These are phyloP conservation scores for Proctacanthus coquilletti DNA, from an alignment of 1,140 invertebrate genomes.

Conservation along the genomic window DNA sequence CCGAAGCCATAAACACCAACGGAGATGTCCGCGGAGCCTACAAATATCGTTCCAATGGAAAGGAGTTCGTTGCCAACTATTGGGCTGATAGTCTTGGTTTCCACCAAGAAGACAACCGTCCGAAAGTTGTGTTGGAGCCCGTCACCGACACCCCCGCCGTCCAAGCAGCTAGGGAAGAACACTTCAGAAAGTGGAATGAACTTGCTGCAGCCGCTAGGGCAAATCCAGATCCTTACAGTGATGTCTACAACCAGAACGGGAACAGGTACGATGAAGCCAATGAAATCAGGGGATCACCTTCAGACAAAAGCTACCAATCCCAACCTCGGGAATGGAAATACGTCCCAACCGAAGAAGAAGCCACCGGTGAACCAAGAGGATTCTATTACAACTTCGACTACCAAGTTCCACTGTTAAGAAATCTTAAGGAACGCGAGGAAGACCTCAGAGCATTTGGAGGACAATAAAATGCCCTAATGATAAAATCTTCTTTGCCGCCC, in stretches of 20 bases:
- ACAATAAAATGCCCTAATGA: no score
- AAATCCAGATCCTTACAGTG: conserved; percentile 32
- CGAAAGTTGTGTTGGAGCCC: conserved; percentile 37
- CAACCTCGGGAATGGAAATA: conserved; percentile 19
- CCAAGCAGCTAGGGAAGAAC: conserved; percentile 40
- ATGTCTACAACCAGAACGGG: conserved; percentile 22
- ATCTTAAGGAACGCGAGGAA: conserved; percentile 25
- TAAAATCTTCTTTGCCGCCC: no score
- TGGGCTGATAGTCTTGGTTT: conserved; percentile 46
- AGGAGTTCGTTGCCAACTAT: conserved; percentile 36
- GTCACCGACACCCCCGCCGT: conserved; percentile 42
- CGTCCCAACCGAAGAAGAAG: conserved; percentile 28
- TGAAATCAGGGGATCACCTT: background rate
- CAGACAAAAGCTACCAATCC: background rate
- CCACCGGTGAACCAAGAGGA: conserved; percentile 42
- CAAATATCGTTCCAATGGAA: conserved; percentile 27
- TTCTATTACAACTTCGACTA: conserved; percentile 52
- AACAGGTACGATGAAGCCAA: conserved; percentile 13
- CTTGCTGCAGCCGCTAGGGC: conserved; percentile 36
- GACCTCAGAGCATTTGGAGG: no score
- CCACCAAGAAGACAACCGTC: conserved; percentile 49
- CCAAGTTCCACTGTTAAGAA: conserved; percentile 34
- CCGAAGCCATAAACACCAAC: conserved; percentile 26
- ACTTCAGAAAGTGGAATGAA: conserved; percentile 43
- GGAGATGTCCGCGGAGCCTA: conserved; percentile 26